Evolutionary conservation across 2,113 vertebrate species (phyloP).

Genomic region (Scopus umbretta): DNA sequence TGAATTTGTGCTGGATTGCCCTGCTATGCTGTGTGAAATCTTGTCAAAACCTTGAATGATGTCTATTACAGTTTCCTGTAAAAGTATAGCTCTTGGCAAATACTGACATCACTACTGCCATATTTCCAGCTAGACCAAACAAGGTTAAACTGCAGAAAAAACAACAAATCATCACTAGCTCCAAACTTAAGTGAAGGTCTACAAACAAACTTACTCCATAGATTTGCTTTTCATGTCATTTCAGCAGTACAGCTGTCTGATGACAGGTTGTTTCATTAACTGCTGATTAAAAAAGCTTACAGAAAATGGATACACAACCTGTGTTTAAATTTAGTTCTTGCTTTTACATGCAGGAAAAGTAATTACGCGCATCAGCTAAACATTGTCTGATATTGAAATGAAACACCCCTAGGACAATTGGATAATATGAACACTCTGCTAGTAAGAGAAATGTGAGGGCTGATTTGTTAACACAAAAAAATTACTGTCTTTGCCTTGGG

Average conservation of each 20-base stretch:
- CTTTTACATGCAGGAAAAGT: slow-evolving; percentile 6
- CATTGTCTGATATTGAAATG: slow-evolving; percentile 6
- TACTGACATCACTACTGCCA: slow-evolving; percentile 27
- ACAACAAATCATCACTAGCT: slow-evolving; percentile 33
- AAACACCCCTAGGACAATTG: slow-evolving; percentile 18
- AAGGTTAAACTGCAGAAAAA: slow-evolving; percentile 44
- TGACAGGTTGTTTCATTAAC: slow-evolving; percentile 53
- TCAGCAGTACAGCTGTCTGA: slow-evolving; percentile 7
- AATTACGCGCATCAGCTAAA: slow-evolving; percentile 17
- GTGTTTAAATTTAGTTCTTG: slow-evolving; percentile 26
- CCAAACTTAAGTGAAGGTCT: slow-evolving; percentile 26
- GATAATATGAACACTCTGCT: background rate
- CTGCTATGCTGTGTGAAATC: slow-evolving; percentile 1
- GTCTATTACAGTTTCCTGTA: slow-evolving; percentile 33
- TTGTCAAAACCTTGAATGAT: slow-evolving; percentile 47
- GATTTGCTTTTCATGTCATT: slow-evolving; percentile 11
- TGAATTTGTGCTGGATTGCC: slow-evolving; percentile 25
- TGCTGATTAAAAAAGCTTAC: slow-evolving; percentile 5
- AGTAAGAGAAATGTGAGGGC: background rate
- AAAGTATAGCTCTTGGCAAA: slow-evolving; percentile 49
- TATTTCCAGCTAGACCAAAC: slow-evolving; percentile 57
- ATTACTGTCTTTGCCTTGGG: background rate
- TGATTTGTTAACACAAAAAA: background rate
- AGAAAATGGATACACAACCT: background rate
- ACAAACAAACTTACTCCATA: slow-evolving; percentile 3